Evolutionary conservation across 1,140 invertebrate species (phyloP), one percentile per base, ranked within the genome.

Genomic region (Plutomurus gul): DNA sequence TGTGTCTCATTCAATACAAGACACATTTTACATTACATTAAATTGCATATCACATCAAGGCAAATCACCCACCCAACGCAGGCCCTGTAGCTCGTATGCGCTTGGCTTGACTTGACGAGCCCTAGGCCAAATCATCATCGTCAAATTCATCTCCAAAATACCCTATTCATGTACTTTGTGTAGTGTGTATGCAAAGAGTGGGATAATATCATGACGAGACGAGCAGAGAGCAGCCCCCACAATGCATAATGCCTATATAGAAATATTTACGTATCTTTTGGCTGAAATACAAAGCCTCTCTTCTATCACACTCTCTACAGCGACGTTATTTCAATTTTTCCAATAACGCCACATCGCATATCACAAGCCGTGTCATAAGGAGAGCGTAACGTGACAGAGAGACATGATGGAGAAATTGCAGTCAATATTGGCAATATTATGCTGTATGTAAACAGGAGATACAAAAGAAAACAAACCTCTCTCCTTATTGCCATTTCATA

Each of bases 21-120:
- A 56, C 51, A 56, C 51, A 56, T n/a, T n/a, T 65, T 65, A 65
- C 56, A 16, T 27, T 30, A 7, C 56, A 65, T 65, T 49, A 49
- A 18, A 49, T n/a, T 49, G n/a, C 27, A 65, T 65, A 65, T 65
- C 56, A 65, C 56, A 65, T 65, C 27, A 65, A 65, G 56, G 56
- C 27, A 65, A 65, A 65, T 65, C 56, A 33, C 4, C 30, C 8
- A 65, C 51, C 10, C 51, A 60, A 56, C 30, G 51, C 7, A 16
- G 27, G n/a, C n/a, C 25, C 27, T 36, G 33, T 7, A 13, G 1
- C 1, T 22, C 1, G 20, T 60, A 33, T 4, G 36, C 22, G n/a
- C 27, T 33, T 10, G 4, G 51, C 18, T 49, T 49, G 27, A 36
- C 30, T 65, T 65, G 56, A 65, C 13, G 18, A 65, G 56, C 56